Evolutionary conservation across 2,797 vertebrate genomes (phyloP).

Genomic region (Diplodus puntazzo): DNA sequence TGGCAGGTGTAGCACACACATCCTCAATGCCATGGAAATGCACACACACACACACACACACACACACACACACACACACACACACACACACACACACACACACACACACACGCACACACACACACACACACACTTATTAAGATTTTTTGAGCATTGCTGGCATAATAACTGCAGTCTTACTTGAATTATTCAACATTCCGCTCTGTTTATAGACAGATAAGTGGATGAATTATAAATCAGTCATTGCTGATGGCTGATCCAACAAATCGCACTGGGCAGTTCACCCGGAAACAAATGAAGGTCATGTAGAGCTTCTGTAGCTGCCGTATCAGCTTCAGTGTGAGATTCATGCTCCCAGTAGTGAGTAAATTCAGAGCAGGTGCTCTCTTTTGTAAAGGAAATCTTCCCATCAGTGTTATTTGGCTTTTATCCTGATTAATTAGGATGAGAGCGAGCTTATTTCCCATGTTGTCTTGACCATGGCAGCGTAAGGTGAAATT

Average conservation of each 20-base stretch:
- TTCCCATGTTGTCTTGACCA: background rate
- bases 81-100: slow-evolving; percentile 14
- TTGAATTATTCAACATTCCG: slow-evolving; percentile 41
- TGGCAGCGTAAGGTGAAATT: background rate
- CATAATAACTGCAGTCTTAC: slow-evolving; percentile 16
- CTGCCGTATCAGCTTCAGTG: background rate
- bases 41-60: slow-evolving; percentile 16
- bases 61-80: slow-evolving; percentile 26
- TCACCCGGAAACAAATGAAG: slow-evolving; percentile 8
- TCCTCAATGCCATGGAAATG: background rate
- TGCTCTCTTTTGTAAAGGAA: slow-evolving; percentile 6
- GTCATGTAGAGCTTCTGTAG: background rate
- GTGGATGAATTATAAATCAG: slow-evolving; percentile 26
- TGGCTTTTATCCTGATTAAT: slow-evolving; percentile 33
- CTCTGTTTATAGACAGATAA: slow-evolving; percentile 22
- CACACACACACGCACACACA: background rate
- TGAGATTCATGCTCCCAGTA: background rate
- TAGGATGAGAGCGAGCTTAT: background rate
- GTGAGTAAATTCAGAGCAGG: slow-evolving; percentile 7
- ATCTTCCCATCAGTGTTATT: slow-evolving; percentile 2
- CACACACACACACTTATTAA: slow-evolving; percentile 16
- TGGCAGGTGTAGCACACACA: slow-evolving; percentile 3
- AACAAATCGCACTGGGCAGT: slow-evolving; percentile 2
- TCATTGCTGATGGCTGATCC: slow-evolving; percentile 12
- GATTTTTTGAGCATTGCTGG: background rate